Evolutionary conservation across 2,888 invertebrate genomes (phyloP), one percentile per base, ranked within the genome.

Genomic region (Drosophila longiperda): DNA sequence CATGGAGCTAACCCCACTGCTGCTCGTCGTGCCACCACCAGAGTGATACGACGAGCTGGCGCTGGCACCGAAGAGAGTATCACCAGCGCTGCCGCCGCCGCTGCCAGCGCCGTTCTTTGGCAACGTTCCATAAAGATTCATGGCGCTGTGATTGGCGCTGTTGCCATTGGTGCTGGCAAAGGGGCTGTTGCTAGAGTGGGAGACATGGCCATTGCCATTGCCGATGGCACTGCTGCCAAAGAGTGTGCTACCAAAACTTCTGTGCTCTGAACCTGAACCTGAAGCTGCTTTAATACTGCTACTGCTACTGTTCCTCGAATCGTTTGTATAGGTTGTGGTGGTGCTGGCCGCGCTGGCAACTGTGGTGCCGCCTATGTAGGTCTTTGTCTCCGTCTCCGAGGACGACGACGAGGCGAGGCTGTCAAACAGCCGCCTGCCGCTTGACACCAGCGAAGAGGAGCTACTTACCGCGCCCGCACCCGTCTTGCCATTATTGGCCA

Each of bases 1-100:
- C 92, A 92, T 92, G 66, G 93, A 93, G 75, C 92, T 92, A 66
- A 92, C 91, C 26, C 92, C 92, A 78, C 92, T 93, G 75, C 92
- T 92, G 76, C 91, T 92, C 69, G 92, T 92, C n/a, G 91, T 92
- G 63, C 89, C 91, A 55, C 85, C 87, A 66, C 82, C 76, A 65
- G 86, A 84, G 69, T 91, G 88, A 26, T 88, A 87, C 33, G 90
- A 86, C 34, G 87, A 84, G 66, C 87, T 84, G 54, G 80, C 80
- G 48, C 80, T 87, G 65, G 80, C 73, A 49, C 76, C 75, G 53
- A 80, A 80, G n/a, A 80, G 66, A 11, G 73, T 67, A 59, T 78
- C 67, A 66, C 86, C 81, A 50, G 66, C 61, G 61, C 80, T 75
- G 75, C 80, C 68, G 70, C 83, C 82, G 68, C 82, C 67, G 66